These are phyloP conservation scores for Scomber japonicus DNA, from an alignment of 2,113 vertebrate species.

Conservation along the genomic window DNA sequence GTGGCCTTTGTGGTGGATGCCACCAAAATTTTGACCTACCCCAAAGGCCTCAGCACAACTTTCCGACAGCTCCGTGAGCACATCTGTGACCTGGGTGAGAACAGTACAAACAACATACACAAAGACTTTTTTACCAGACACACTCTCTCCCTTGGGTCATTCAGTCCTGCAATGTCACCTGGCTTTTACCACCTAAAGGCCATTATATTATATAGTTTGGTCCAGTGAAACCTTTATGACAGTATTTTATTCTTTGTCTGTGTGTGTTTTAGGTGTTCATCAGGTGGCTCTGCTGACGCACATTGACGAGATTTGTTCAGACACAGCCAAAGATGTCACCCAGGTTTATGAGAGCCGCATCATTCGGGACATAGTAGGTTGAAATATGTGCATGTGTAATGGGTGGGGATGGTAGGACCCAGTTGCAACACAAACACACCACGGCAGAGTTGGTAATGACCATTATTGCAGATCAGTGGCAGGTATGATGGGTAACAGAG, in stretches of 20 bases:
- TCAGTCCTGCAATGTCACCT: neutral
- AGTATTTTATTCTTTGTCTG: neutral
- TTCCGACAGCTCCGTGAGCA: constrained; percentile 78
- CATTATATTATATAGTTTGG: no score
- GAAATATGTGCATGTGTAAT: neutral
- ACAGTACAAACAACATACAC: neutral
- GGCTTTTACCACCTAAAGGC: no score
- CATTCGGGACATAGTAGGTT: constrained; percentile 65
- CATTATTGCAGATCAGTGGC: no score
- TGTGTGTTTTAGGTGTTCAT: constrained; percentile 73
- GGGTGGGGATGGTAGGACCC: no score
- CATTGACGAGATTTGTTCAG: constrained; percentile 71
- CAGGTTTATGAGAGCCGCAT: constrained; percentile 67
- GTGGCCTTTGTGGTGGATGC: constrained; percentile 82
- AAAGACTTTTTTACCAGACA: neutral
- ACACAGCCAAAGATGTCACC: constrained; percentile 56
- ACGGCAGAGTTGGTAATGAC: no score
- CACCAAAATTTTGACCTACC: constrained; percentile 59
- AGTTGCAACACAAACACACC: no score
- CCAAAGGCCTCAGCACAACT: constrained; percentile 57
- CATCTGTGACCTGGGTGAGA: constrained; percentile 83
- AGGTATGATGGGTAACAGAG: no score
- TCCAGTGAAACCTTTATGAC: neutral
- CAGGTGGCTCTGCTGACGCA: constrained; percentile 83
- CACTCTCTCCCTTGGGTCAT: neutral